Conservation (phyloP, 1,140 invertebrate species). For the Panagrolaimus sp. region DNA sequence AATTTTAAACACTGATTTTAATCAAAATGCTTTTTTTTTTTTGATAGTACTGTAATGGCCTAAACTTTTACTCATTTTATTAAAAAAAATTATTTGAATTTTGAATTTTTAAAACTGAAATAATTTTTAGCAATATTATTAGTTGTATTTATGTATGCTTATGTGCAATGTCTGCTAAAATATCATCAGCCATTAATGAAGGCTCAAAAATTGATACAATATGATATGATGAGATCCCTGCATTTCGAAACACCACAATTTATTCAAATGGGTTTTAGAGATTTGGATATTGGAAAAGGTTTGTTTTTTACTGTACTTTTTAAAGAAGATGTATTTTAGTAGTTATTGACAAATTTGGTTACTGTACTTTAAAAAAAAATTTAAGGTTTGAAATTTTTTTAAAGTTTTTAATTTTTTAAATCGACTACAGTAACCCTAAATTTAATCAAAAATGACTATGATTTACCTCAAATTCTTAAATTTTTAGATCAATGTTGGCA, state of each 20-base stretch:
- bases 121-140: constrained; percentile 1
- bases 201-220: not conserved
- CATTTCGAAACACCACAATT: constrained; percentile 11
- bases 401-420: not conserved
- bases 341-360: not conserved
- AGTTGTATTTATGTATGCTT: constrained; percentile 1
- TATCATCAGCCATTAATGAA: constrained; percentile 9
- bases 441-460: not conserved
- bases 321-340: not conserved
- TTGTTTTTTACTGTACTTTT: not conserved
- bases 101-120: not conserved
- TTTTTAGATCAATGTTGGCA: constrained; percentile 5
- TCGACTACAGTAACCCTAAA: not conserved
- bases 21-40: no score
- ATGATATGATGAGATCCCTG: constrained; percentile 8
- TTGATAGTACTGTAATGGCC: no score
- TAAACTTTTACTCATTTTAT: no score
- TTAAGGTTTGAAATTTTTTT: constrained; percentile 9
- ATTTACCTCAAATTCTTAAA: not conserved
- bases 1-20: no score
- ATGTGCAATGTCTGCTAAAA: not conserved
- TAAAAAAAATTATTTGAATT: no score
- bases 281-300: constrained; percentile 10
- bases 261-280: constrained; percentile 16
- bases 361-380: not conserved